phyloP scores from a whole-genome alignment of 2,113 vertebrate genomes.

The Mus pahari region DNA sequence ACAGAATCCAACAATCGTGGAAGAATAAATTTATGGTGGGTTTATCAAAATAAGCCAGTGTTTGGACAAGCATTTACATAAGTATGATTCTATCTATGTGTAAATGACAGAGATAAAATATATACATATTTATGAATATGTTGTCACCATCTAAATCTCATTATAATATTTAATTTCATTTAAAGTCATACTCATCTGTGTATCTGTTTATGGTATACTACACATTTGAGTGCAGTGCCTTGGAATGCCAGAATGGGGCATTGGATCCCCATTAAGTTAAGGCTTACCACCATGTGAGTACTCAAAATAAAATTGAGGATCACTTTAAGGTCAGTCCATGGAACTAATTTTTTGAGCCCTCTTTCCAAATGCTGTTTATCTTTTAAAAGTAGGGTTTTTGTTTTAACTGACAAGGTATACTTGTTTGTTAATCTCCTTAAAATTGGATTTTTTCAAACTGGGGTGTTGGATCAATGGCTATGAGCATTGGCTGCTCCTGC shows the following conservation, averaged over 20 bases:
- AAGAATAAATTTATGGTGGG: neutral
- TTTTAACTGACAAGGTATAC: neutral
- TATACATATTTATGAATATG: neutral
- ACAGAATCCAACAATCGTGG: too few species aligned
- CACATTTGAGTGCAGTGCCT: neutral
- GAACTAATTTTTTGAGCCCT: neutral
- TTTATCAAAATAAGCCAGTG: neutral
- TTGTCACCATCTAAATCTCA: neutral
- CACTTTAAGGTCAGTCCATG: neutral
- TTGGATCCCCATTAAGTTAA: neutral
- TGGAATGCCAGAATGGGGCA: neutral
- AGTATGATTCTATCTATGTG: neutral
- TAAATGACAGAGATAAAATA: too few species aligned
- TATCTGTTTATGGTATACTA: neutral
- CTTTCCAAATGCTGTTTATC: neutral
- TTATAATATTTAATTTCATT: neutral
- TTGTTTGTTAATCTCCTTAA: neutral
- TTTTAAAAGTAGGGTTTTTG: neutral
- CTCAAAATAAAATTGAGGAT: neutral
- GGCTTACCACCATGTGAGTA: accelerated
- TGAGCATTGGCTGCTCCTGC: neutral
- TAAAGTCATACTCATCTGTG: neutral
- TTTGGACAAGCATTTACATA: neutral
- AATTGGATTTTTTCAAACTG: neutral
- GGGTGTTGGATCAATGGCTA: too few species aligned